phyloP scores from a whole-genome alignment of 2,113 vertebrate species.

The Hydrolagus affinis region DNA sequence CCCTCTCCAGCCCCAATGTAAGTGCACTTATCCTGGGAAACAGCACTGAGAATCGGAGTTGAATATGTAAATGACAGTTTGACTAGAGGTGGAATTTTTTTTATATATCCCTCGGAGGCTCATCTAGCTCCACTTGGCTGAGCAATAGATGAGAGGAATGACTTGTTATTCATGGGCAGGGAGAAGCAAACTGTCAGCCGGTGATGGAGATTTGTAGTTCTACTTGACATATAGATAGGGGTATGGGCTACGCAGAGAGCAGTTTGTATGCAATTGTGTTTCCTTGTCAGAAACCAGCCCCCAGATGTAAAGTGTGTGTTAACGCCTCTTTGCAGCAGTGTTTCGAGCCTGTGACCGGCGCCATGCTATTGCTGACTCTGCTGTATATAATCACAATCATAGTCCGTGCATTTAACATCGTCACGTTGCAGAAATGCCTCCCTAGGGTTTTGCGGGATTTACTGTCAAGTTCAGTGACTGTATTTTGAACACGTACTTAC shows the following conservation, averaged over 20 bases:
- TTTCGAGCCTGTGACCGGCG: background rate
- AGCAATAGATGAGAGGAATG: background rate
- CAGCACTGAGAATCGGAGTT: background rate
- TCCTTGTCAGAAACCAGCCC: constrained; percentile 8
- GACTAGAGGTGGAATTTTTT: background rate
- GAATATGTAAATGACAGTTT: background rate
- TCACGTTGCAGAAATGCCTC: no score
- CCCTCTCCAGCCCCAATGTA: background rate
- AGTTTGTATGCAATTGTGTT: constrained; percentile 6
- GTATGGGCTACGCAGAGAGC: background rate
- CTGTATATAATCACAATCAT: background rate
- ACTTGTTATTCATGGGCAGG: constrained; percentile 6
- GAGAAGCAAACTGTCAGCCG: background rate
- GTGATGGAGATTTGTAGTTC: constrained; percentile 25
- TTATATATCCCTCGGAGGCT: background rate
- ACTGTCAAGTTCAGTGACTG: no score
- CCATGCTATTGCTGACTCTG: background rate
- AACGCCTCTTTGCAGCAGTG: no score
- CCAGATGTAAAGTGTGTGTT: background rate
- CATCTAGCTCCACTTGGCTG: background rate
- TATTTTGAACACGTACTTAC: no score
- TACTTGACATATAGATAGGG: constrained; percentile 17
- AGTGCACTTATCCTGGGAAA: background rate
- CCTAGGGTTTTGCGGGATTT: no score
- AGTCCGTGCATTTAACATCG: no score